phyloP scores from a whole-genome alignment of 2,888 invertebrate species.

The Ganaspis brasiliensis region DNA sequence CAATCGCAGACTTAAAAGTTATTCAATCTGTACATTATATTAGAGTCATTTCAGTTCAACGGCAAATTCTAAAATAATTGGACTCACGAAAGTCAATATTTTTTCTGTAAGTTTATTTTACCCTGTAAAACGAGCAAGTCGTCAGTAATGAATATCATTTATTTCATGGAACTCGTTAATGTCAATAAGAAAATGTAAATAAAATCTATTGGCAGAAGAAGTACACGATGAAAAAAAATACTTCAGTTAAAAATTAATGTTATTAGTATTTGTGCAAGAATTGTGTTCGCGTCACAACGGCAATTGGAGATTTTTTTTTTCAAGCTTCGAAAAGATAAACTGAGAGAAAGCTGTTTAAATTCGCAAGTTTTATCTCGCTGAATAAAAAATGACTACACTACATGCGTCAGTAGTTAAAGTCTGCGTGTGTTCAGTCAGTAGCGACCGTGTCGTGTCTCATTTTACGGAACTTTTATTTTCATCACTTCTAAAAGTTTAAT shows the following conservation, averaged over 20 bases:
- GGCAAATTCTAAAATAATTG: slow-evolving; percentile 2
- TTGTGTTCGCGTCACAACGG: too few species aligned
- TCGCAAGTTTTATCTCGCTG: not conserved
- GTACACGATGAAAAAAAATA: too few species aligned
- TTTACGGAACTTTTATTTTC: not conserved
- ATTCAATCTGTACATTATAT: slow-evolving; percentile 11
- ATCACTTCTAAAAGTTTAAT: not conserved
- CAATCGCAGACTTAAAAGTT: not conserved
- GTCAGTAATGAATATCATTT: not conserved
- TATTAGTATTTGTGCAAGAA: too few species aligned
- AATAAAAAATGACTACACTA: not conserved
- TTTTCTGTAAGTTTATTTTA: not conserved
- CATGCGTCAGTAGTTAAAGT: slow-evolving; percentile 18
- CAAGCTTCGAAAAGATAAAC: too few species aligned
- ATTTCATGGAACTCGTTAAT: too few species aligned
- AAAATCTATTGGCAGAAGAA: too few species aligned
- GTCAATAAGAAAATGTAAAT: too few species aligned
- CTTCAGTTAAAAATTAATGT: too few species aligned
- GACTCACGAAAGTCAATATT: not conserved
- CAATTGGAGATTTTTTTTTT: too few species aligned
- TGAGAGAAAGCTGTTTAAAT: not conserved
- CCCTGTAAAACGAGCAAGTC: not conserved
- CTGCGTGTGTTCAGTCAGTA: slow-evolving; percentile 6
- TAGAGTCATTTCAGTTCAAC: not conserved
- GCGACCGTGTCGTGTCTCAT: not conserved